Percentiles rank a stretch among this genome's conserved stretches.
These are phyloP conservation scores for Leptodirus hochenwartii DNA, from an alignment of 2,888 invertebrate genomes.

Conservation along the genomic window DNA sequence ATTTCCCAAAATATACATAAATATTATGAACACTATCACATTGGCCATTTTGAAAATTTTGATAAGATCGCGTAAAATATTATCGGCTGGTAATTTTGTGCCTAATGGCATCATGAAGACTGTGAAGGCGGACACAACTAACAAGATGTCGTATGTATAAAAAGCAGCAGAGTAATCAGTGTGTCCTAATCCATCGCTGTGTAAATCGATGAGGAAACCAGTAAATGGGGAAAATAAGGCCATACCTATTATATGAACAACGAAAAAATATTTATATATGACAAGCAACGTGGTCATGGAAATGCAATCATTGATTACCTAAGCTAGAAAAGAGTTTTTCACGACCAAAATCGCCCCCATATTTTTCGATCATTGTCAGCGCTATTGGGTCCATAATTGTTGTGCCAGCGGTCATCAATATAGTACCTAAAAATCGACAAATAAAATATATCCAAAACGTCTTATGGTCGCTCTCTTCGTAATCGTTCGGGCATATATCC, in stretches of 20 bases:
- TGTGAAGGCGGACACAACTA: slow-evolving; percentile 52
- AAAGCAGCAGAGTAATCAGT: slow-evolving; percentile 81
- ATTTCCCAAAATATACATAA: slow-evolving; percentile 66
- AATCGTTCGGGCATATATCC: slow-evolving; percentile 62
- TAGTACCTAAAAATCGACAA: slow-evolving; percentile 59
- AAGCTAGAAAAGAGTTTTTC: slow-evolving; percentile 65
- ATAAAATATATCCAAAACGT: slow-evolving; percentile 73
- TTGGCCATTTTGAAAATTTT: slow-evolving; percentile 62
- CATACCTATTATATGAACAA: too few relatives aligned
- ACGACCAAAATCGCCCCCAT: slow-evolving; percentile 65
- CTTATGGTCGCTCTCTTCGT: slow-evolving; percentile 55
- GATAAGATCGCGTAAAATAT: slow-evolving; percentile 54
- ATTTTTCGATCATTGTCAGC: slow-evolving; percentile 67
- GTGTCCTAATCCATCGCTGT: slow-evolving; percentile 46
- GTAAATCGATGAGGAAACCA: slow-evolving; percentile 58
- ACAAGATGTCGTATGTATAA: slow-evolving; percentile 57
- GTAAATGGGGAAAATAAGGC: slow-evolving; percentile 67
- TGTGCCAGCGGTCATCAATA: slow-evolving; percentile 68
- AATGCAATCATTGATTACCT: too few relatives aligned
- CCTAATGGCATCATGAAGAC: slow-evolving; percentile 64
- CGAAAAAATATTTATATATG: too few relatives aligned
- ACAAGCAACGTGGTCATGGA: too few relatives aligned
- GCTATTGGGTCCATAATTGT: slow-evolving; percentile 82
- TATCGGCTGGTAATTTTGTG: slow-evolving; percentile 58
- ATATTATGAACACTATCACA: slow-evolving; percentile 61